Conservation (phyloP, 2,888 invertebrate genomes). For the Nemoura dubitans region DNA sequence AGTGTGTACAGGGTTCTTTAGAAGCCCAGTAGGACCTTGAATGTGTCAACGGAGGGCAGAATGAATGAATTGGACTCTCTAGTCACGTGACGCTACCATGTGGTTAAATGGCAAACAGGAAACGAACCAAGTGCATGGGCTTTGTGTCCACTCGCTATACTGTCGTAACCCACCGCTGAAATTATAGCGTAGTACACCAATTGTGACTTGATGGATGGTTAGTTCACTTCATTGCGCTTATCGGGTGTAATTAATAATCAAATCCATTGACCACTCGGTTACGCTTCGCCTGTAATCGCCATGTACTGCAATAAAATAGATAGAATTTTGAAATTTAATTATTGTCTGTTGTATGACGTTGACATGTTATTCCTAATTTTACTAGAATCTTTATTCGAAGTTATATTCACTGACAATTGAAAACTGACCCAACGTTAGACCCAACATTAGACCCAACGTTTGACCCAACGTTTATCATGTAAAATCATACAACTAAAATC, state of each 20-base stretch:
- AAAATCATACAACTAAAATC: too few relatives aligned
- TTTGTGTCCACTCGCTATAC: neutral
- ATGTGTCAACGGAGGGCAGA: constrained; percentile 8
- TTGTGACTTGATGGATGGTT: neutral
- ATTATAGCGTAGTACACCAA: neutral
- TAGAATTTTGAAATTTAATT: neutral
- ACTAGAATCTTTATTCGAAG: too few relatives aligned
- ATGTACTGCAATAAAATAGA: neutral
- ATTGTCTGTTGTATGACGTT: neutral
- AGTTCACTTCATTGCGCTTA: neutral
- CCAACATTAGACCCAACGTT: too few relatives aligned
- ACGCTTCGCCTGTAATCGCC: neutral
- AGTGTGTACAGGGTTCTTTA: neutral
- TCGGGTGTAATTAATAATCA: neutral
- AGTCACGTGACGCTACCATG: neutral
- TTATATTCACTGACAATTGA: too few relatives aligned
- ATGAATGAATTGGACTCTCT: constrained; percentile 15
- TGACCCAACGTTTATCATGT: too few relatives aligned
- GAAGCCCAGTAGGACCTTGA: neutral
- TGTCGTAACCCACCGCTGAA: neutral
- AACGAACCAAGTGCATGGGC: neutral
- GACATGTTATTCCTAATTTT: too few relatives aligned
- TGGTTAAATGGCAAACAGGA: constrained; percentile 21
- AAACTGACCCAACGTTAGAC: too few relatives aligned
- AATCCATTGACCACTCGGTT: neutral